Base-by-base conservation (phyloP, 2,113 vertebrate genomes). In the Hippocampus zosterae region DNA sequence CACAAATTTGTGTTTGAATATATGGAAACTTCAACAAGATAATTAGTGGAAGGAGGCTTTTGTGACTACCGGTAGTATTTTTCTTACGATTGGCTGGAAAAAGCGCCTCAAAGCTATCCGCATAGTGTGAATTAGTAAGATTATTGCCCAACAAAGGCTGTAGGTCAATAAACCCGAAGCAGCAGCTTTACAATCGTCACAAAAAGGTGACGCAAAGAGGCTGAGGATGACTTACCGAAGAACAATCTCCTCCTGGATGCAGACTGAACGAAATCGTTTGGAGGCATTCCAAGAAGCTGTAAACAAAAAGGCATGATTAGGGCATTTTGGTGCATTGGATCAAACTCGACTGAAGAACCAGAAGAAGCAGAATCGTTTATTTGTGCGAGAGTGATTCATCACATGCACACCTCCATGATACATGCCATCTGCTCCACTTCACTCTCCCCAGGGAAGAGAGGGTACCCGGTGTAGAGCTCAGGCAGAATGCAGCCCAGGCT, bases 401-500 rank as follows among this genome's bases (percentile, higher is more conserved):
- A 40, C 52, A 42, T 75, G 15, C 5, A 1, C 69, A 96, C 95
- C 95, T 98, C 96, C 95, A 97, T 96, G 78, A 98, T 94, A 86
- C 95, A 97, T 27, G 95, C 95, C 53, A 98, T 92, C 80, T 98
- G 96, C 74, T 98, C 96, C 73, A 91, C 90, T 75, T 97, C 96
- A 4, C 96, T 95, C 88, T 98, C 96, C 52, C 96, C 95, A 0
- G 96, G 93, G 65, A 98, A 98, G 7, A 98, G 92, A 0, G 96
- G 96, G 69, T 88, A 94, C 55, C 96, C 96, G 0, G 92, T 95
- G 88, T 95, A 92, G 44, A 98, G 89, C 80, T 98, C 96, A 0
- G 93, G 95, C 74, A 95, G 89, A 84, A 98, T 97, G 82, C 96
- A 98, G 66, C 96, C 96, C 78, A 98, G 88, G 71, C 95, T 98